Conservation (phyloP, 92 coral and sea anemone genomes). For the Umimayanthus kanabou region DNA sequence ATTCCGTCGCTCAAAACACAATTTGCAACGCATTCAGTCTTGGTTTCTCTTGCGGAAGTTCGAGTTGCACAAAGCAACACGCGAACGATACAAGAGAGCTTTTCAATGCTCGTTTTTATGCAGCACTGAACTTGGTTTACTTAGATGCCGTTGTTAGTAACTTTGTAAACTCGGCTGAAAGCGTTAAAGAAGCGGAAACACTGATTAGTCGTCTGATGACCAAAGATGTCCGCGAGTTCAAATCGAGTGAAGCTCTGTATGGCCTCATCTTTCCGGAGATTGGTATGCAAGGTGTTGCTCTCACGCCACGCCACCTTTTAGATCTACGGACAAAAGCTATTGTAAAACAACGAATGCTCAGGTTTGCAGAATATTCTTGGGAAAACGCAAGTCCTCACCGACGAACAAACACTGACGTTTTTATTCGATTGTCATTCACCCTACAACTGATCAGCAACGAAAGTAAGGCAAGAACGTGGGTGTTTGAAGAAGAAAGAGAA, state of each 20-base stretch:
- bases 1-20: conserved; percentile 15
- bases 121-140: conserved; percentile 54
- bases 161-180: conserved; percentile 17
- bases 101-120: conserved; percentile 53
- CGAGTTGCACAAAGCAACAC: conserved; percentile 45
- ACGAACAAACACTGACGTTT: conserved; percentile 58
- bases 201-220: conserved; percentile 16
- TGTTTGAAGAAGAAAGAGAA: conserved; percentile 62
- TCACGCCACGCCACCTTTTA: conserved; percentile 13
- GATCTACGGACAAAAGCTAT: background rate
- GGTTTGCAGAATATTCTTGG: conserved; percentile 63
- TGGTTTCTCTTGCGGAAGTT: conserved; percentile 19
- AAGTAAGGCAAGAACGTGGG: conserved; percentile 43
- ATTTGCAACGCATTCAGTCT: conserved; percentile 22
- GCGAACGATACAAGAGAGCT: conserved; percentile 42
- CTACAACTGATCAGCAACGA: conserved; percentile 59
- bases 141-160: conserved; percentile 63
- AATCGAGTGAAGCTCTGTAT: conserved; percentile 38
- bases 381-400: conserved; percentile 38
- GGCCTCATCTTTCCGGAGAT: conserved; percentile 41
- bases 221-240: conserved; percentile 28
- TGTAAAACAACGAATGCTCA: conserved; percentile 52
- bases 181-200: conserved; percentile 4
- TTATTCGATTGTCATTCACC: conserved; percentile 65
- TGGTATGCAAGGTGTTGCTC: conserved; percentile 30